Evolutionary conservation across 2,797 vertebrate species (phyloP), one percentile per base, ranked within the genome.

Genomic region (Gila robusta): DNA sequence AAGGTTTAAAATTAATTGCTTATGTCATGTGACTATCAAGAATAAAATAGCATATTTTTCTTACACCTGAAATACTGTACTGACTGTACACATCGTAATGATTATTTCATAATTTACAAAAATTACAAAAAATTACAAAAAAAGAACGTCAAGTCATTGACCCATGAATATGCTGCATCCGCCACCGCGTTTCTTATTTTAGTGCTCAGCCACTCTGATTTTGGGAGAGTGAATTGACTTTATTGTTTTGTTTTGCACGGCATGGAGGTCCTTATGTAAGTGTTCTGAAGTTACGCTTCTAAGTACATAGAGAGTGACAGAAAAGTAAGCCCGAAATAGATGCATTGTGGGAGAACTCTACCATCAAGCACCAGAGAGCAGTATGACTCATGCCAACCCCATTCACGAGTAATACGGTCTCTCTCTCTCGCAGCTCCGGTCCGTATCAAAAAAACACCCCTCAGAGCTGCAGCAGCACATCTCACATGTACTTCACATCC

Each of bases 401-500:
- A 87, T 90, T 86, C 77, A 88, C 76, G 39, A 78, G 78, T 64
- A 64, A 88, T 74, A 64, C 52, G 44, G 56, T 37, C 80, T 67
- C 47, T 81, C 73, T 44, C 28, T 56, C 26, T 35, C 64, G 9
- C 47, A 49, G 71, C 41, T 52, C 49, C n/a, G 37, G 44, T 39
- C 82, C 26, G 59, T 83, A 85, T 87, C 39, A 90, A 88, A 90
- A 49, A 86, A 62, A 90, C 41, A 83, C 23, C 80, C 44, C 79
- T 81, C 66, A 80, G 78, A 62, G 76, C 56, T 79, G 81, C 84
- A 83, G 86, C 86, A 86, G 88, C 79, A 70, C 83, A 89, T 90
- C 88, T 88, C 83, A 52, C 87, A 82, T 84, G 90, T 76, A 86
- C 90, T 93, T 92, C 88, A 90, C 87, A 87, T 80, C 80, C 52